These are phyloP conservation scores for Mus spicilegus DNA, from an alignment of 2,113 vertebrate species.

Conservation along the genomic window DNA sequence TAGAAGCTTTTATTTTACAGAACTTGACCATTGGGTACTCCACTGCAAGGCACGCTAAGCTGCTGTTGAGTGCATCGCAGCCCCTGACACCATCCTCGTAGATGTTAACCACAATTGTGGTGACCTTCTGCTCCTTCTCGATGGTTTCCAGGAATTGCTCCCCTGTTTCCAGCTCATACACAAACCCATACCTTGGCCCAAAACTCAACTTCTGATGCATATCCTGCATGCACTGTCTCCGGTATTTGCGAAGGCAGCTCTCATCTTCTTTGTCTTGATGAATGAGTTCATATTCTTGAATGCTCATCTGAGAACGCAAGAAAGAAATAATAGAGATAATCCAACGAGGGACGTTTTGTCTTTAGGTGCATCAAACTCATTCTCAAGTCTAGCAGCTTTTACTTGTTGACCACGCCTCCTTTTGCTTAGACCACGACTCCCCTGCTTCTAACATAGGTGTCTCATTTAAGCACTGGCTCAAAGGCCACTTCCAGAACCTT, in stretches of 20 bases:
- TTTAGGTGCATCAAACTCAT: neutral
- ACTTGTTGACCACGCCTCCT: neutral
- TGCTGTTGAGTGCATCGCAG: conserved; percentile 93
- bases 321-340: neutral
- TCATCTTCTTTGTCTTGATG: conserved; percentile 94
- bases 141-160: conserved; percentile 96
- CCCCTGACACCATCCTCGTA: conserved; percentile 93
- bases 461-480: neutral
- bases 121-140: conserved; percentile 94
- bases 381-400: neutral
- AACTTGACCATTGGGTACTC: conserved; percentile 95
- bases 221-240: conserved; percentile 95
- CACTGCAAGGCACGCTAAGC: conserved; percentile 91
- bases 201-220: conserved; percentile 98
- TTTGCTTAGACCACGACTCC: neutral
- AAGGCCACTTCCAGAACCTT: neutral
- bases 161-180: conserved; percentile 93
- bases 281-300: conserved; percentile 96
- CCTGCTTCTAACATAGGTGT: neutral
- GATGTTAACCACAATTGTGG: conserved; percentile 94
- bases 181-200: conserved; percentile 92
- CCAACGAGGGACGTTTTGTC: neutral
- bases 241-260: conserved; percentile 93
- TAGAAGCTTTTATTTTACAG: conserved; percentile 94
- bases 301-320: conserved; percentile 91